Percentiles rank a stretch among this genome's conserved stretches.
Conservation (phyloP, 2,113 vertebrate genomes). For the Salvator merianae region DNA sequence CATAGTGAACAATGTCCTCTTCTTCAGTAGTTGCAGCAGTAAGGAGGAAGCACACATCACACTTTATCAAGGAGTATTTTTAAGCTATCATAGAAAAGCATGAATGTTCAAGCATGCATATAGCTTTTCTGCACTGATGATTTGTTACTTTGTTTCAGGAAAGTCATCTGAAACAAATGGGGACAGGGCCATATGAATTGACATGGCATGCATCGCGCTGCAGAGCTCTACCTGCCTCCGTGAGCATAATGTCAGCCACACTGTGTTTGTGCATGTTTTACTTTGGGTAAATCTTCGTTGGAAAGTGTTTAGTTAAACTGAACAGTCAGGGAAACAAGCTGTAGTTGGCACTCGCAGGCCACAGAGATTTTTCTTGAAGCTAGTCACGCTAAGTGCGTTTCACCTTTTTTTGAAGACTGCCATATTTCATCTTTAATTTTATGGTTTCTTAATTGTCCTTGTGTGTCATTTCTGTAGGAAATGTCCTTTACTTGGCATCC, state of each 20-base stretch:
- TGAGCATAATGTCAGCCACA: too few species aligned
- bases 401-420: neutral
- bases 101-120: neutral
- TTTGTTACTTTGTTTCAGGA: neutral
- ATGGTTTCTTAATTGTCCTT: neutral
- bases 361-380: neutral
- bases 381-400: neutral
- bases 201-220: neutral
- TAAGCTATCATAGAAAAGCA: neutral
- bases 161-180: neutral
- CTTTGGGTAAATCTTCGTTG: neutral
- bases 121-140: neutral
- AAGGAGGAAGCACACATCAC: neutral
- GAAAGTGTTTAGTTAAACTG: neutral
- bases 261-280: too few species aligned
- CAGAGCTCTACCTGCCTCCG: neutral
- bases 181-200: neutral
- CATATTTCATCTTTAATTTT: neutral
- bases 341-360: too few species aligned
- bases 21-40: neutral
- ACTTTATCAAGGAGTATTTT: neutral
- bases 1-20: neutral
- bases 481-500: slow-evolving; percentile 88
- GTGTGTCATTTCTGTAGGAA: slow-evolving; percentile 76
- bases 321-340: neutral